Percentiles rank a stretch among this genome's conserved stretches.
Conservation (phyloP, 2,888 invertebrate species). For the Argyresthia albistria region DNA sequence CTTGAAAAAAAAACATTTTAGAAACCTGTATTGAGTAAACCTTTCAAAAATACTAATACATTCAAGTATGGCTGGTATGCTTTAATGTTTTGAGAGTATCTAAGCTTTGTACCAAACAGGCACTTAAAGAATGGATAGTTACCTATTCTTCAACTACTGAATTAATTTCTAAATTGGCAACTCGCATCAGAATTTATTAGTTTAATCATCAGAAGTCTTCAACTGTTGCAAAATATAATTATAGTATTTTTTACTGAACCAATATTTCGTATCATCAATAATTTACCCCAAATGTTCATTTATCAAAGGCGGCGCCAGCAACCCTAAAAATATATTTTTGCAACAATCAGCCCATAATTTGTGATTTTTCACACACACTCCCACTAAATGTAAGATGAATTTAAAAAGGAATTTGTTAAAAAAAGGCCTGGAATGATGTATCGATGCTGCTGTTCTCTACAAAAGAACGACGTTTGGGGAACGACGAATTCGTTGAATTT, state of each 20-base stretch:
- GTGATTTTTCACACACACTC: conserved; percentile 65
- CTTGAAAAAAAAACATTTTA: conserved; percentile 22
- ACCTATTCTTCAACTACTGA: no score
- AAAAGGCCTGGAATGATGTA: conserved; percentile 12
- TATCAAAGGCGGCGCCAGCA: conserved; percentile 30
- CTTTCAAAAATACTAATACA: neutral
- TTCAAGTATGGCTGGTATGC: no score
- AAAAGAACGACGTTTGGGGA: neutral
- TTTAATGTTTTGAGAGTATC: no score
- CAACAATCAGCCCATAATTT: conserved; percentile 45
- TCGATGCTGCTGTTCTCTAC: neutral
- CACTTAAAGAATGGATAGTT: no score
- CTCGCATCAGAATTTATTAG: no score
- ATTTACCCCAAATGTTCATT: conserved; percentile 13
- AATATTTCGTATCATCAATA: conserved; percentile 11
- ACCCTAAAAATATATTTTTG: conserved; percentile 18
- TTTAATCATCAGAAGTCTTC: no score
- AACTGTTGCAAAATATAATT: no score
- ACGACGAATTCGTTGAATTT: conserved; percentile 3
- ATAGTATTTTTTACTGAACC: neutral
- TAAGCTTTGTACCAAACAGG: no score
- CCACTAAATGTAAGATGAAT: conserved; percentile 13
- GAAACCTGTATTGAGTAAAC: conserved; percentile 15
- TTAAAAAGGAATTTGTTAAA: conserved; percentile 17
- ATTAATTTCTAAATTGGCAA: no score